phyloP scores from a whole-genome alignment of 2,797 vertebrate species.

The Chiropotes sagulatus region DNA sequence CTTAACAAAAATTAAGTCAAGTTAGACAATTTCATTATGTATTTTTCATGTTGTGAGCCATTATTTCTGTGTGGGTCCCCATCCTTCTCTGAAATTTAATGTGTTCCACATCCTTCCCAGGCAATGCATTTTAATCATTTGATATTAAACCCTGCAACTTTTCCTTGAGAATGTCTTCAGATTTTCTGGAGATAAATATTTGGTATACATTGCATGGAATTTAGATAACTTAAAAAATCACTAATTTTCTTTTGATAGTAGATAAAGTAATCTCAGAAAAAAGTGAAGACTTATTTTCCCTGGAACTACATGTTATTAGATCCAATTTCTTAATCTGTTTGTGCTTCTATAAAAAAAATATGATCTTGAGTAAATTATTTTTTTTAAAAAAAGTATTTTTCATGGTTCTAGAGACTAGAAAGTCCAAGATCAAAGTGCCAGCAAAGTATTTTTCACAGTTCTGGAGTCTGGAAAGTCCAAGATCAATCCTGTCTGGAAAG shows the following conservation, averaged over 20 bases:
- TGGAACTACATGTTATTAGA: background rate
- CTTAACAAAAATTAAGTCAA: conserved; percentile 44
- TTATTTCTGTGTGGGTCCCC: conserved; percentile 49
- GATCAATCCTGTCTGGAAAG: background rate
- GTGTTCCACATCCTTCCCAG: conserved; percentile 38
- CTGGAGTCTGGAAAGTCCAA: background rate
- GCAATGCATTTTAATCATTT: conserved; percentile 44
- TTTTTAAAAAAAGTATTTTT: background rate
- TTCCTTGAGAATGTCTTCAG: conserved; percentile 54
- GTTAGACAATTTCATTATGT: background rate
- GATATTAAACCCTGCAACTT: conserved; percentile 21
- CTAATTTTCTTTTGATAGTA: background rate
- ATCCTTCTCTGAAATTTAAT: conserved; percentile 25
- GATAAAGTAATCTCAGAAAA: conserved; percentile 31
- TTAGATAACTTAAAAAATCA: conserved; percentile 29
- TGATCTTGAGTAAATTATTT: background rate
- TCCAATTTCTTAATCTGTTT: background rate
- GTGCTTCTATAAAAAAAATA: background rate
- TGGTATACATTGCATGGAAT: background rate
- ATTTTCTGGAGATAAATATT: conserved; percentile 17
- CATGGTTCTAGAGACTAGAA: background rate
- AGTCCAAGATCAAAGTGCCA: background rate
- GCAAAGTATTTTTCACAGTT: background rate
- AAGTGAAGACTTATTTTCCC: background rate
- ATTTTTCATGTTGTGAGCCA: conserved; percentile 14